These are phyloP conservation scores for Delichon dasypus DNA, from an alignment of 2,797 vertebrate species.

Conservation along the genomic window DNA sequence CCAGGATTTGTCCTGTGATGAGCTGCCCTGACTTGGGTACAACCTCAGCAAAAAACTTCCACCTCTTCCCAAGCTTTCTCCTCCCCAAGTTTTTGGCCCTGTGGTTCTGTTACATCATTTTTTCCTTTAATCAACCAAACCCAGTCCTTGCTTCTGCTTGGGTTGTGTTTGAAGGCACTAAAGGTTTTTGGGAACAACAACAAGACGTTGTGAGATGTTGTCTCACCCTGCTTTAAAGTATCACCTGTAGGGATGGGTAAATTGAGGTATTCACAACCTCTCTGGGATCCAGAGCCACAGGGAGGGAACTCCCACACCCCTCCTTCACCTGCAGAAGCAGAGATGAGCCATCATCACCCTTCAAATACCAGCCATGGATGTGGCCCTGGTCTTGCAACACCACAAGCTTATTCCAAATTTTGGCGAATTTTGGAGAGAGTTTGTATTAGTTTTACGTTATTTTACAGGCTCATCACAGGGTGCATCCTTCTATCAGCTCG, in stretches of 20 bases:
- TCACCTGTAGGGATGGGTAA: not conserved
- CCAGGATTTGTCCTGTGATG: rapidly evolving
- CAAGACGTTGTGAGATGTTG: too few species aligned
- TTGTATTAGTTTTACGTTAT: not conserved
- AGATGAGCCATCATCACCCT: not conserved
- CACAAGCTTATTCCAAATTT: not conserved
- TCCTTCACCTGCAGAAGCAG: not conserved
- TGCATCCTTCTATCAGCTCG: not conserved
- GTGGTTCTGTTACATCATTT: not conserved
- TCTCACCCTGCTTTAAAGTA: not conserved
- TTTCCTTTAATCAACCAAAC: not conserved
- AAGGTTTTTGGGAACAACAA: not conserved
- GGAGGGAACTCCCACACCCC: rapidly evolving
- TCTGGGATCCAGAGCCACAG: not conserved
- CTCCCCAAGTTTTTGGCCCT: not conserved
- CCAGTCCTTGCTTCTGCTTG: not conserved
- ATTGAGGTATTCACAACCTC: not conserved
- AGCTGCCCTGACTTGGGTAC: not conserved
- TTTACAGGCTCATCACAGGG: not conserved
- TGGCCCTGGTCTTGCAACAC: not conserved
- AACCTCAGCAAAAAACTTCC: not conserved
- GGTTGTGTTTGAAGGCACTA: not conserved
- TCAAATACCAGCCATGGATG: too few species aligned
- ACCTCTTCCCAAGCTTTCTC: not conserved
- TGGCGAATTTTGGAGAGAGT: not conserved